These are phyloP conservation scores for Drosophila parvula DNA, from an alignment of 1,140 invertebrate genomes.

Conservation along the genomic window DNA sequence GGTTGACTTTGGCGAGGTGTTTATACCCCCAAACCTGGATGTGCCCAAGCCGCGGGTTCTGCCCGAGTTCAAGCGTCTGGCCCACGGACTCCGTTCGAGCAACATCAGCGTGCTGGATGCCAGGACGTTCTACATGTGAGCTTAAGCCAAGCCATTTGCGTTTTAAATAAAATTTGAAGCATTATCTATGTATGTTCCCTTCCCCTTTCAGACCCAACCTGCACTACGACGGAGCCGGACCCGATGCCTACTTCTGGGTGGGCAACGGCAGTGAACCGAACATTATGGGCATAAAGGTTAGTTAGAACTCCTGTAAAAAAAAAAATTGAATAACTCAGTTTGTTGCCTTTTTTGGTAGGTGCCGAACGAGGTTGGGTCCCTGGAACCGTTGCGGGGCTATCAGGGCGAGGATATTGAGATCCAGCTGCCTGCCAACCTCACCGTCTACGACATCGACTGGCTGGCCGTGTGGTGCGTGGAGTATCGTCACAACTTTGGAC, in stretches of 20 bases:
- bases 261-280: constrained; percentile 93
- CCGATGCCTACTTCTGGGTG: constrained; percentile 97
- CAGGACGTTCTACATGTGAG: constrained; percentile 91
- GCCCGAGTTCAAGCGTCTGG: constrained; percentile 93
- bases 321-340: background rate
- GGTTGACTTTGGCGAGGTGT: constrained; percentile 94
- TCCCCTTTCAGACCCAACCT: constrained; percentile 90
- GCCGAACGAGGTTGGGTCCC: constrained; percentile 93
- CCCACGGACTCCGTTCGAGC: constrained; percentile 94
- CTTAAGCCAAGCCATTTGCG: too few species aligned
- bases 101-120: constrained; percentile 96
- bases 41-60: constrained; percentile 90
- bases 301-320: background rate
- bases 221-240: constrained; percentile 95
- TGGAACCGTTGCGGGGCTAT: constrained; percentile 91
- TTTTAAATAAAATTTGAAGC: background rate
- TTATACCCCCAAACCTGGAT: constrained; percentile 90
- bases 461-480: constrained; percentile 94
- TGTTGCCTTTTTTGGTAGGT: constrained; percentile 85
- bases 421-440: constrained; percentile 92
- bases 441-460: constrained; percentile 96
- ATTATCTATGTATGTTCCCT: too few species aligned
- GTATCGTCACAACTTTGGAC: constrained; percentile 95
- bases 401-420: constrained; percentile 96
- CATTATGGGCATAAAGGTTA: constrained; percentile 92